phyloP scores from a whole-genome alignment of 2,113 vertebrate species.

The Entelurus aequoreus region DNA sequence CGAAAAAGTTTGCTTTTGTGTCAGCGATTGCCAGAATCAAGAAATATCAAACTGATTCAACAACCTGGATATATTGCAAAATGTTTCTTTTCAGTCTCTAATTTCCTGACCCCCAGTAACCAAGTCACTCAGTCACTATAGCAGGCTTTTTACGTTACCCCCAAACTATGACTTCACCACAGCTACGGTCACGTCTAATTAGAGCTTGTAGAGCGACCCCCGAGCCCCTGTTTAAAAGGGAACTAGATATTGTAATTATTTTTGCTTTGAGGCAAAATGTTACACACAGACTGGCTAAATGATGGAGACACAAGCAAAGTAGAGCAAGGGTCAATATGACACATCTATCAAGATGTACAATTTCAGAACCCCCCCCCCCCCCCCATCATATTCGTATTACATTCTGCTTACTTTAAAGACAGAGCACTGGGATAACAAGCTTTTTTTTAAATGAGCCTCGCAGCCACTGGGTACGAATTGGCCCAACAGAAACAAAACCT shows the following conservation, averaged over 20 bases:
- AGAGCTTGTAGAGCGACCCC: constrained; percentile 33
- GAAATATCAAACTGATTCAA: constrained; percentile 53
- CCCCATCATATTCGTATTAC: constrained; percentile 24
- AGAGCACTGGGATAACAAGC: constrained; percentile 20
- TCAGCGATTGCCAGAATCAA: constrained; percentile 34
- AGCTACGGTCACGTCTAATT: constrained; percentile 48
- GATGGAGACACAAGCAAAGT: constrained; percentile 54
- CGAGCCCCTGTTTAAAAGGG: constrained; percentile 35
- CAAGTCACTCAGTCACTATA: constrained; percentile 17
- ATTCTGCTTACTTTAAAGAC: constrained; percentile 50
- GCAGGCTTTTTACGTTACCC: constrained; percentile 9
- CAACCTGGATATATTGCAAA: constrained; percentile 37
- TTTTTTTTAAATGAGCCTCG: constrained; percentile 26
- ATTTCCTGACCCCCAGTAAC: constrained; percentile 23
- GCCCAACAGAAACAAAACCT: constrained; percentile 52
- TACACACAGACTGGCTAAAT: constrained; percentile 37
- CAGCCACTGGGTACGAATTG: constrained; percentile 23
- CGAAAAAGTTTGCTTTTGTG: constrained; percentile 36
- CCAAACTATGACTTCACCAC: constrained; percentile 48
- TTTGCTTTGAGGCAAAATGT: constrained; percentile 35
- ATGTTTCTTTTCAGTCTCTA: constrained; percentile 19
- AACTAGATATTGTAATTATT: constrained; percentile 48
- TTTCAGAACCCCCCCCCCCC: constrained; percentile 17
- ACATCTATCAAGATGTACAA: constrained; percentile 19
- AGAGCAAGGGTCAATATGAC: constrained; percentile 52